Conservation (phyloP, 2,888 invertebrate species). For the Glyphotaelius pellucidus region DNA sequence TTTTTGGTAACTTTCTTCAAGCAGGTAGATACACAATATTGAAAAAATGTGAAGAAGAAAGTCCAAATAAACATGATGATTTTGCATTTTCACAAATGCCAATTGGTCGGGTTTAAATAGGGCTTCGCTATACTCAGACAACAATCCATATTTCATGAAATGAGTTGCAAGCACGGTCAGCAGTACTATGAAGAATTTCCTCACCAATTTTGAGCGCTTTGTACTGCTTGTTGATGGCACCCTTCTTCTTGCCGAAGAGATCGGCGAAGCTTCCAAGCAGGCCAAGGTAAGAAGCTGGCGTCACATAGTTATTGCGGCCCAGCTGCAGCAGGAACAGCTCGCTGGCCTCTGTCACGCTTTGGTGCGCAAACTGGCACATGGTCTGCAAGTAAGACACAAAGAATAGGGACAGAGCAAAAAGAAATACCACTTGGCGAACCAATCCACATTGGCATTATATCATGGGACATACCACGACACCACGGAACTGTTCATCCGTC, state of each 20-base stretch:
- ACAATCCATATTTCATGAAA: background rate
- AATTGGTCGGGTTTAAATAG: no score
- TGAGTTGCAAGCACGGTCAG: background rate
- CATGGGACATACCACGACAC: constrained; percentile 78
- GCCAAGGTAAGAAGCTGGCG: constrained; percentile 93
- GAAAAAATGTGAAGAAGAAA: no score
- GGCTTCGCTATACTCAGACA: no score
- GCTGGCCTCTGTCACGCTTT: constrained; percentile 85
- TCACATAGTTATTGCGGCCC: constrained; percentile 89
- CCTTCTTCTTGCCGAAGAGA: constrained; percentile 84
- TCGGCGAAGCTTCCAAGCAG: constrained; percentile 87
- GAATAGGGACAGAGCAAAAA: background rate
- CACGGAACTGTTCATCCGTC: constrained; percentile 77
- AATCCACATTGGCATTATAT: constrained; percentile 72
- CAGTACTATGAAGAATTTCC: background rate
- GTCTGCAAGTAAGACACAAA: constrained; percentile 68
- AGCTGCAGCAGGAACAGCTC: constrained; percentile 83
- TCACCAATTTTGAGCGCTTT: constrained; percentile 80
- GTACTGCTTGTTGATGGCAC: constrained; percentile 76
- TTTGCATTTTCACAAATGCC: no score
- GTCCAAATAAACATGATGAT: no score
- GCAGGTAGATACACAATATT: no score
- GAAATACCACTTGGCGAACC: constrained; percentile 69
- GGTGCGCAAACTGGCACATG: constrained; percentile 79
- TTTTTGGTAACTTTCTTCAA: no score